A percentile compares a stretch with the other conserved stretches of the same genome.
Evolutionary conservation across 2,888 invertebrate genomes (phyloP).

Genomic region (Lasioglossum lativentre): DNA sequence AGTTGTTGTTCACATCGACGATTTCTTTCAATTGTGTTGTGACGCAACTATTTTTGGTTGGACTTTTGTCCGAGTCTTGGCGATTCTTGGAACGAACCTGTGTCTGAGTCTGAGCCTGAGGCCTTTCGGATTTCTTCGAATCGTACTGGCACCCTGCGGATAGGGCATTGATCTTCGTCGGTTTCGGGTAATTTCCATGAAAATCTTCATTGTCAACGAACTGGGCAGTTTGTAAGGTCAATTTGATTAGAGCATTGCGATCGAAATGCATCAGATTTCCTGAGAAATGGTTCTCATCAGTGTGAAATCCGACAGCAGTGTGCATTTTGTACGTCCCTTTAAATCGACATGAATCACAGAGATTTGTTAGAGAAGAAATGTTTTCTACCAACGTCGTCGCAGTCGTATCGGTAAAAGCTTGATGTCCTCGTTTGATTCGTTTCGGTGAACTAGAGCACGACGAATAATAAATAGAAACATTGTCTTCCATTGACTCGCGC

Average conservation of each 20-base stretch:
- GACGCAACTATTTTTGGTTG: neutral
- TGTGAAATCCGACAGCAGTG: constrained; percentile 31
- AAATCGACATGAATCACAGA: constrained; percentile 44
- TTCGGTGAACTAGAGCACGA: constrained; percentile 45
- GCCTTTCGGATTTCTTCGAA: constrained; percentile 14
- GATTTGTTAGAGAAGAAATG: constrained; percentile 29
- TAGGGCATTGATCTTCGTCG: constrained; percentile 6
- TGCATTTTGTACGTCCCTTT: constrained; percentile 37
- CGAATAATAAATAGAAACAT: constrained; percentile 29
- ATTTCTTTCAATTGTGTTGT: neutral
- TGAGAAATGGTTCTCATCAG: constrained; percentile 28
- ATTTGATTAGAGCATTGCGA: constrained; percentile 26
- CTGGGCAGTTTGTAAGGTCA: constrained; percentile 45
- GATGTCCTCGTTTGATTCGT: constrained; percentile 30
- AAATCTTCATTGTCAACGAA: constrained; percentile 26
- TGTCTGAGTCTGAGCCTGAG: neutral
- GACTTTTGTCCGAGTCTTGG: neutral
- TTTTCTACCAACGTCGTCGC: neutral
- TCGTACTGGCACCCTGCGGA: neutral
- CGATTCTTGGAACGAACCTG: neutral
- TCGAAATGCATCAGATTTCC: constrained; percentile 38
- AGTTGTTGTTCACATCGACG: neutral
- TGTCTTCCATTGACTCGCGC: constrained; percentile 27
- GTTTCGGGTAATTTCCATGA: neutral
- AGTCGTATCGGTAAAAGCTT: constrained; percentile 11